Base-by-base conservation (phyloP, 1,140 invertebrate genomes). In the Streblospio benedicti region DNA sequence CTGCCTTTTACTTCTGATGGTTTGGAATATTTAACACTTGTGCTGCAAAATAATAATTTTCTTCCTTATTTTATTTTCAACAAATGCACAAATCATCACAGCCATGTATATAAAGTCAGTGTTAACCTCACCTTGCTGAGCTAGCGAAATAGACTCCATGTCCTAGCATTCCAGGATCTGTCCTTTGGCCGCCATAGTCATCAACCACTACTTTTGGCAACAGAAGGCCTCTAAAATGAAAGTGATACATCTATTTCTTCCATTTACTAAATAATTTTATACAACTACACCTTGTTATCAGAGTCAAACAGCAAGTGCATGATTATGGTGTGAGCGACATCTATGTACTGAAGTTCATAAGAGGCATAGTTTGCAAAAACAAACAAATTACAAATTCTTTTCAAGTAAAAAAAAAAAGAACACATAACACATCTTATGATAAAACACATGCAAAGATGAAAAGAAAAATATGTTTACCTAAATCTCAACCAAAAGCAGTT, bases 61-160 rank as follows among this genome's bases (percentile, higher is more conserved):
- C 9, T 20, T 20, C 9, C 23, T 49, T 14, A 49, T 12, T 49
- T 23, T 51, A 18, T 51, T 51, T 28, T 20, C 12, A 45, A 16
- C 2, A 33, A 33, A 23, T 45, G 18, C 23, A 50, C 3, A 12
- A 20, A 14, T 25, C 5, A 60, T 57, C 16, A 4, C 18, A 60
- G 18, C 14, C 12, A 14, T 14, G 23, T 14, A 14, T 9, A 25
- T 14, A 53, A 53, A 53, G 16, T 23, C 14, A 28, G n/a, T 6
- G 52, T 2, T 3, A 35, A 9, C 2, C 6, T 5, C 52, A 73
- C 70, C 70, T 71, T 14, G 69, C 65, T 30, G 66, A 63, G 64
- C 72, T 71, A 14, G 72, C 71, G 66, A 78, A 78, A 61, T 78
- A 78, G 18, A 78, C 73, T 32, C 76, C 76, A 61, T 65, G 55